Evolutionary conservation across 2,113 vertebrate genomes (phyloP), one percentile per base, ranked within the genome.

Genomic region (Copsychus sechellarum): DNA sequence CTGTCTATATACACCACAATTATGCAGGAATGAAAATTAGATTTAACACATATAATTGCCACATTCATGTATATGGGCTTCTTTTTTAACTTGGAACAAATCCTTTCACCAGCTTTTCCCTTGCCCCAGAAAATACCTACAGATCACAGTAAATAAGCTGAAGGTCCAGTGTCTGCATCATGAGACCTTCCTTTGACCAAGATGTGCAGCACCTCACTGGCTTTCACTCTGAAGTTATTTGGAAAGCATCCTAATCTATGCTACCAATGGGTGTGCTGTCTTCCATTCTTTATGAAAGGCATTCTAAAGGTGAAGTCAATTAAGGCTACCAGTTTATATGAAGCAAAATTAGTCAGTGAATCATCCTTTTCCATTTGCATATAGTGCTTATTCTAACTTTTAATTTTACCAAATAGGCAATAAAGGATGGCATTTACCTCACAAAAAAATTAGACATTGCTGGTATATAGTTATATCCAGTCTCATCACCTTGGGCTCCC

Each of bases 21-120:
- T 95, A 92, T 92, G 81, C 74, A 90, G 92, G 62, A 93, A 95
- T 88, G 81, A 58, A 95, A 95, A 91, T 92, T 66, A 93, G 87
- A 86, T 90, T 86, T 88, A 88, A 69, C 85, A 85, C 62, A 77
- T 90, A 43, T 93, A 90, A 90, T 88, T 91, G 58, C 42, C 36
- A 66, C 42, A 87, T 85, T 79, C 42, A 62, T 23, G 43, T 77
- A 48, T 65, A 81, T 76, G 43, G 38, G 22, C 9, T 83, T 69
- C 15, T 42, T 77, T 61, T 65, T 29, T 58, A 72, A 74, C 48
- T 58, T 65, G 31, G 26, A 91, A 88, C 5, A 77, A 62, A 77
- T 70, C 10, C 31, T 69, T 95, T 90, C 21, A 23, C 12, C 45
- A 25, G 8, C 40, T 95, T 84, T 88, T 21, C 13, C 33, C 50